These are phyloP conservation scores for Agrochola macilenta DNA, from an alignment of 2,888 invertebrate genomes.

Conservation along the genomic window DNA sequence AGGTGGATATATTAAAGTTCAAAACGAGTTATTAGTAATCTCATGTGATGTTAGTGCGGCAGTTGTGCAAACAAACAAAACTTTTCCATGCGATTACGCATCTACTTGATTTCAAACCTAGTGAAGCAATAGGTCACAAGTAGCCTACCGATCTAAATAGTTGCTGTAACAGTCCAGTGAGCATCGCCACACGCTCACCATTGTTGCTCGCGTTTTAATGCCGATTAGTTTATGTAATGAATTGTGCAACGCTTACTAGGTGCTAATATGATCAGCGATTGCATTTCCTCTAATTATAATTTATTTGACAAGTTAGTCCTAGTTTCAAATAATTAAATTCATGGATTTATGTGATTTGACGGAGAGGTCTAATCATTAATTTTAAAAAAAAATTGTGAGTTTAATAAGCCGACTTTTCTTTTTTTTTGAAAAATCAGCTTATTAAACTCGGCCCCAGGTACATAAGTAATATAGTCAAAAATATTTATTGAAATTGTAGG, in stretches of 20 bases:
- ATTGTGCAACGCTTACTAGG: slow-evolving; percentile 54
- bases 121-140: slow-evolving; percentile 36
- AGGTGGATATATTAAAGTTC: neutral
- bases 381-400: too few relatives aligned
- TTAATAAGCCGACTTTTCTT: too few relatives aligned
- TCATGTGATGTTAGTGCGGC: neutral
- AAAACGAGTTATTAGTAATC: slow-evolving; percentile 4
- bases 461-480: neutral
- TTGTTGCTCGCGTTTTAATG: slow-evolving; percentile 39
- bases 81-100: neutral
- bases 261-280: slow-evolving; percentile 17
- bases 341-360: neutral
- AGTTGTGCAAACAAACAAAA: slow-evolving; percentile 18
- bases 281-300: slow-evolving; percentile 18
- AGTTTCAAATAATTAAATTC: neutral
- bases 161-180: slow-evolving; percentile 39
- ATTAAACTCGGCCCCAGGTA: too few relatives aligned
- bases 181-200: slow-evolving; percentile 31
- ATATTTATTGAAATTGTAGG: neutral
- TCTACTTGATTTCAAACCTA: slow-evolving; percentile 13
- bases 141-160: slow-evolving; percentile 13
- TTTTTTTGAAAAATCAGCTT: too few relatives aligned
- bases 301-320: neutral
- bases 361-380: too few relatives aligned
- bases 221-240: slow-evolving; percentile 56